Base-by-base conservation (phyloP, 2,113 vertebrate genomes). In the Pteropus alecto region DNA sequence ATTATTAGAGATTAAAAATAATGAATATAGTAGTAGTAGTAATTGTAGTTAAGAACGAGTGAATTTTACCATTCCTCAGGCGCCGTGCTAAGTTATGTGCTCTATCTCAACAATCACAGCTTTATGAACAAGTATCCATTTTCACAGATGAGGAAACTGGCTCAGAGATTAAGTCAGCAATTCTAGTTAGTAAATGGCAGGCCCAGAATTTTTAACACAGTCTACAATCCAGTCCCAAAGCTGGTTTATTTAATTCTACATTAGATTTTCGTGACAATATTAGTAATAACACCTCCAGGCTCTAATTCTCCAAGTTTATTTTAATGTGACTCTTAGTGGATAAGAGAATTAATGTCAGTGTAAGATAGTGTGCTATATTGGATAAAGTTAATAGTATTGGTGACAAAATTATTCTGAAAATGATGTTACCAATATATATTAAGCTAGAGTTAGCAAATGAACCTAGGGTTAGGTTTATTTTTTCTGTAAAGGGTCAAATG, bases 351-450 rank as follows among this genome's bases (percentile, higher is more conserved):
- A 71, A 12, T 86, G 41, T 61, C 33, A 58, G 1, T 89, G 78
- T 58, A 88, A 94, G 81, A 77, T 61, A 86, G 7, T 89, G 60
- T 68, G 38, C 51, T 65, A 16, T 68, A 3, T 84, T 95, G 28
- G 48, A 77, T 96, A 70, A 92, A 89, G 16, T 79, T 96, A 67
- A 48, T 92, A 79, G 18, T 85, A 89, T 93, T 26, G 85, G 4
- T 68, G 77, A 87, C 3, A 70, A 81, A 77, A n/a, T 92, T 90
- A 67, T 91, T 73, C 71, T 85, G 41, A 90, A 95, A 94, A 33
- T 90, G 86, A 77, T 83, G 89, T 95, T 91, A 81, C 22, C n/a
- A 77, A 2, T 89, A 22, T 95, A 94, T 87, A 76, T 61, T 90
- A 90, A 93, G 18, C 28, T 90, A 89, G 14, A 2, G 6, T 78